These are phyloP conservation scores for Eulemur macaco DNA, from an alignment of 2,113 vertebrate species.

Conservation along the genomic window DNA sequence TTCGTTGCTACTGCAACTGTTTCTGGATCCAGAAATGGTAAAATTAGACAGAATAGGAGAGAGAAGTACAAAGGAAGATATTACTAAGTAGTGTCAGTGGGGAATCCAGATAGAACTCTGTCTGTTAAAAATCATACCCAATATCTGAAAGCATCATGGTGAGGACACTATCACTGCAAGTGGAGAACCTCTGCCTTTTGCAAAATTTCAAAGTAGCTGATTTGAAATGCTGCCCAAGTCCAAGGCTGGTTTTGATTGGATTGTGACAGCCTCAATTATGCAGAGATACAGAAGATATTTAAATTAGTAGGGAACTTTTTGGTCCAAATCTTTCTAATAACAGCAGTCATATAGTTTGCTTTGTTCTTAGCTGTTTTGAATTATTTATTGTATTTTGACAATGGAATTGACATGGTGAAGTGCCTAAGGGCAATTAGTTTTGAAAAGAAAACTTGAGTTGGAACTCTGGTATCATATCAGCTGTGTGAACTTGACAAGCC, in stretches of 20 bases:
- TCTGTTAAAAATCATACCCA: not conserved
- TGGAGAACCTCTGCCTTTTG: not conserved
- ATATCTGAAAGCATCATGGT: not conserved
- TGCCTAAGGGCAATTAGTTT: not conserved
- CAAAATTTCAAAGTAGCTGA: not conserved
- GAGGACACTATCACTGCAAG: not conserved
- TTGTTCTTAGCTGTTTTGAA: not conserved
- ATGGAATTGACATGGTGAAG: not conserved
- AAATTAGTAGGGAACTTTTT: not conserved
- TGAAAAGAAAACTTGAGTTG: not conserved
- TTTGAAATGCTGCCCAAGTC: not conserved
- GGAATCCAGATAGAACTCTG: not conserved
- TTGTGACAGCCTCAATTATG: not conserved
- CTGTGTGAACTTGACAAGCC: not conserved
- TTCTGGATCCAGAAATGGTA: not conserved
- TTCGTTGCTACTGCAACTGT: not conserved
- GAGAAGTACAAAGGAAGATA: not conserved
- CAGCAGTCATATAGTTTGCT: not conserved
- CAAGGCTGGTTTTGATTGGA: not conserved
- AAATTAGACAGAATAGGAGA: not conserved
- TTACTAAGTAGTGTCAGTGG: not conserved
- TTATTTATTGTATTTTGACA: conserved; percentile 44
- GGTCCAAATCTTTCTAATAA: not conserved
- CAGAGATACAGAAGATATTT: conserved; percentile 6
- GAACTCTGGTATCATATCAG: not conserved